Evolutionary conservation across 2,113 vertebrate species (phyloP), one percentile per base, ranked within the genome.

Genomic region (Oreochromis aureus): DNA sequence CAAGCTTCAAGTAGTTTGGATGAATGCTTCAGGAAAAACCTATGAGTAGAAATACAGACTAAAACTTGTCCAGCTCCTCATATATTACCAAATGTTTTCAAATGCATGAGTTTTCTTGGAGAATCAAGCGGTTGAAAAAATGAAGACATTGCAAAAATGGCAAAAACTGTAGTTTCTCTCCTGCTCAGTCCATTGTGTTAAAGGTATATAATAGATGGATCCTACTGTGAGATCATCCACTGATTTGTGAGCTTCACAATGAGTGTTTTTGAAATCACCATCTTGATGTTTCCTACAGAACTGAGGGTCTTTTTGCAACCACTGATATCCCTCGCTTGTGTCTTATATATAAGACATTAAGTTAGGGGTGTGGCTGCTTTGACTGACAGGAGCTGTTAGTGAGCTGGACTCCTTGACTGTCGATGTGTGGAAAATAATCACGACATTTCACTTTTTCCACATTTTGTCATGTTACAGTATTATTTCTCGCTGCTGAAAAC

Each of bases 211-310:
- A 46, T 44, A 44, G 6, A 46, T 71, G 39, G 39, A 10, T 46
- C 39, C 39, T 44, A 27, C n/a, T n/a, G n/a, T 73, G 69, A 73
- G 41, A 73, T 73, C 22, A 73, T 10, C 41, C 8, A 73, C 69
- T 73, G 41, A 24, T 73, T 73, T 73, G 69, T 73, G 41, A 73
- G 66, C 36, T 71, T 44, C 41, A 16, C 36, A 46, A 27, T 73
- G 41, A 46, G 41, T 46, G 39, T 46, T 46, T 73, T 73, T 73
- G 41, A 24, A 44, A 71, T 71, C 13, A 44, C 13, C 0, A 1
- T 27, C 41, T 46, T 73, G 69, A 22, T 73, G 22, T 27, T 46
- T 71, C 36, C 41, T 44, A 0, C 36, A 44, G 36, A 24, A 15
- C 66, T 16, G 12, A 44, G 12, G 12, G n/a, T 22, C 63, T 24